A percentile compares a stretch with the other conserved stretches of the same genome.
phyloP scores from a whole-genome alignment of 2,113 vertebrate genomes.

The Apistogramma diplotaenia region DNA sequence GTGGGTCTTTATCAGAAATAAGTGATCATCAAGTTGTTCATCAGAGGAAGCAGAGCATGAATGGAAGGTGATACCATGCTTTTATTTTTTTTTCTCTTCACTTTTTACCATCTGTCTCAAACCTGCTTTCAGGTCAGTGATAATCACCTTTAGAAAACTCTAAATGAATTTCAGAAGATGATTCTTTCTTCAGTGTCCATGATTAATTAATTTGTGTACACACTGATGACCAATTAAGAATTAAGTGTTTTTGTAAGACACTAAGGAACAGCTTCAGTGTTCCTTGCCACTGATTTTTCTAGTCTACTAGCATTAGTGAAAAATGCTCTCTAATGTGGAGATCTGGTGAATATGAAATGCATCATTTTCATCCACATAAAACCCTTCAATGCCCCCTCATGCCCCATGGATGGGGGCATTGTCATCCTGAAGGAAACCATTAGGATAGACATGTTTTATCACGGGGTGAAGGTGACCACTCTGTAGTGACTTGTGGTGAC shows the following conservation, averaged over 20 bases:
- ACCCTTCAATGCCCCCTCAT: not conserved
- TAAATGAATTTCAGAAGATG: not conserved
- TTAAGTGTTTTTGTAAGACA: not conserved
- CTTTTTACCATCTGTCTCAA: not conserved
- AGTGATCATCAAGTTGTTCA: not conserved
- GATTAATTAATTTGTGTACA: not conserved
- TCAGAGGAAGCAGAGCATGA: not conserved
- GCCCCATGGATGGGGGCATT: fast-evolving
- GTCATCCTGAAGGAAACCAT: not conserved
- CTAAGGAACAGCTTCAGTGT: not conserved
- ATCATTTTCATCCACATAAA: not conserved
- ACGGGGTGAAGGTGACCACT: not conserved
- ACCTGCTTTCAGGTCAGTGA: not conserved
- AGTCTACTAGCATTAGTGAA: not conserved
- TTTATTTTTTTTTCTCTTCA: not conserved
- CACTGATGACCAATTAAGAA: not conserved
- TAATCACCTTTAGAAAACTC: not conserved
- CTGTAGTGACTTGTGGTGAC: not conserved
- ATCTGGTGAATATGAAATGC: too few species aligned
- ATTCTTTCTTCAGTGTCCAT: not conserved
- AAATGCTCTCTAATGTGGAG: not conserved
- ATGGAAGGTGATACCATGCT: not conserved
- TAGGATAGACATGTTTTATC: not conserved
- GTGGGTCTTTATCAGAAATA: not conserved
- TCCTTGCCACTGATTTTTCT: not conserved